Evolutionary conservation across 2,113 vertebrate genomes (phyloP), one percentile per base, ranked within the genome.

Genomic region (Copsychus sechellarum): DNA sequence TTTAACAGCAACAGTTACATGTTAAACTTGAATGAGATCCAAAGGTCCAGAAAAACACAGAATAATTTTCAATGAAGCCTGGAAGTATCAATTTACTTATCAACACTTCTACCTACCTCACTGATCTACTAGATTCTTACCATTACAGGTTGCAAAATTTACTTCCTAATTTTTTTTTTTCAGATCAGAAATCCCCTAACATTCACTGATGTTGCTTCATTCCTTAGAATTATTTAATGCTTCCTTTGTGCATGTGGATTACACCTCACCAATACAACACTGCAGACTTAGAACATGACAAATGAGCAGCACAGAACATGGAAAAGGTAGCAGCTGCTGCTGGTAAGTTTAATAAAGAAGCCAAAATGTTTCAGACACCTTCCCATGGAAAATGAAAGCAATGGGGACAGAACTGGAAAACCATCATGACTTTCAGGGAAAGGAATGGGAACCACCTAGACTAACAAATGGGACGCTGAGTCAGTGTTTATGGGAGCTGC

Each of bases 371-470:
- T 92, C 88, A 81, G 78, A 71, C 65, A 90, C 81, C n/a, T 90
- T 86, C 45, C 43, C 45, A 48, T 26, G 54, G 83, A 80, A 93
- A 96, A 88, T 53, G 12, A 67, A 93, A 85, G 79, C 60, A 76
- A 77, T 12, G 31, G 79, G 85, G 34, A 72, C 11, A 88, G 86
- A 79, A 57, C 36, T 69, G 69, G 66, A 88, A 92, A 95, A 61
- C 2, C 53, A 93, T 38, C 53, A 40, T 88, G 79, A 86, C 65
- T 88, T 82, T 29, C 33, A 82, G 53, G 74, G 57, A 80, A 51
- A 80, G 82, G 53, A 90, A 82, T 20, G 36, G 88, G 79, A 88
- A 96, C 92, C 82, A 93, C 66, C 95, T 85, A 92, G 66, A 69
- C 66, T 40, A 88, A 90, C 73, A 93, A 95, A 71, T 10, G 25